phyloP scores from a whole-genome alignment of 2,888 invertebrate species.

The Achlya flavicornis region DNA sequence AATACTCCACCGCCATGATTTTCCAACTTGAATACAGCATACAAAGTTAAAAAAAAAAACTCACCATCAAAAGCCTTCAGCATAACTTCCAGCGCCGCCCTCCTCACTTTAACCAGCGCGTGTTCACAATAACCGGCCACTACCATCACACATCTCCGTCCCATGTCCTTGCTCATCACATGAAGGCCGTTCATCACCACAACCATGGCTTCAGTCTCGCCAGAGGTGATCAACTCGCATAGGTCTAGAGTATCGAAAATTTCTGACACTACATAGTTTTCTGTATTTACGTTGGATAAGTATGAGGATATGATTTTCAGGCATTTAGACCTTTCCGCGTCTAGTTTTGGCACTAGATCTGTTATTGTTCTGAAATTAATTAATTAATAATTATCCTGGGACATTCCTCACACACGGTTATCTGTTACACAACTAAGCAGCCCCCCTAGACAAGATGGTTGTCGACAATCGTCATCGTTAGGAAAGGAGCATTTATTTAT shows the following conservation, averaged over 20 bases:
- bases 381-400: too few species aligned
- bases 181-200: constrained; percentile 35
- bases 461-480: too few species aligned
- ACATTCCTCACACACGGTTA: too few species aligned
- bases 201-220: constrained; percentile 25
- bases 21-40: too few species aligned
- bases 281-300: constrained; percentile 26
- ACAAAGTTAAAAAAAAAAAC: constrained; percentile 13
- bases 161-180: constrained; percentile 32
- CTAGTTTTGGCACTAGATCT: constrained; percentile 41
- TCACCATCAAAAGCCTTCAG: constrained; percentile 44
- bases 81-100: constrained; percentile 40
- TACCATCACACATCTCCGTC: constrained; percentile 28
- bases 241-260: constrained; percentile 40
- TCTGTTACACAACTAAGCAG: too few species aligned
- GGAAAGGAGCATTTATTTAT: too few species aligned
- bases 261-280: constrained; percentile 24
- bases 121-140: constrained; percentile 23
- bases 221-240: constrained; percentile 24
- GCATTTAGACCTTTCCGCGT: constrained; percentile 49
- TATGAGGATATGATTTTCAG: constrained; percentile 51
- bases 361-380: constrained; percentile 39
- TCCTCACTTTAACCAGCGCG: constrained; percentile 26
- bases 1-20: too few species aligned
- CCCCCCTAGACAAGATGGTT: too few species aligned